Base-by-base conservation (phyloP, 2,888 invertebrate species). In the Papilio protenor region DNA sequence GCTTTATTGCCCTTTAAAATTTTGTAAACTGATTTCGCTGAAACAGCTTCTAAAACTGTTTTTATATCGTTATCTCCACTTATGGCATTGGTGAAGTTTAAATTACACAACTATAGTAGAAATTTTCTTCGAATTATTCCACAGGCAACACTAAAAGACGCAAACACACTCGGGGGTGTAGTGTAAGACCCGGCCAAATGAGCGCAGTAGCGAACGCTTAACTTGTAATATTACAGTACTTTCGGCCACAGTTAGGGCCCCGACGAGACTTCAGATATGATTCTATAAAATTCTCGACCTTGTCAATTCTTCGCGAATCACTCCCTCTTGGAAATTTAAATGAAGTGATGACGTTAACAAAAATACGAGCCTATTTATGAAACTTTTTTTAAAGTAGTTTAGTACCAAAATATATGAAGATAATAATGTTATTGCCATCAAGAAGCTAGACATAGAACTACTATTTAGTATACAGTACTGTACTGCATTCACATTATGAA, bases 131-230 rank as follows among this genome's bases (percentile, higher is more conserved):
- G 69, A 57, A 76, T 78, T 61, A 69, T 73, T 66, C 76, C 75
- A 49, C n/a, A 49, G 76, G 52, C 71, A 72, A 55, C 57, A 73
- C 76, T 78, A 78, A 78, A 78, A 73, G 76, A 72, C 49, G 73
- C 75, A 73, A 77, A 76, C 75, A 66, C 77, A 73, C 78, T 75
- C 78, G 69, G n/a, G 78, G 76, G 72, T 72, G 66, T 59, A 78
- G 73, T 76, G 61, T 23, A 75, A 75, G 78, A 78, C 27, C 72
- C 72, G 52, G n/a, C 27, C 75, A 71, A 78, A 78, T 78, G 78
- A 72, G 72, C 74, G 59, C 71, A 21, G 23, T 16, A 71, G 61
- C 74, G 77, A 40, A 64, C 75, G 71, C 72, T 78, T 75, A 70
- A 78, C 12, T 75, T 78, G 71, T 78, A 75, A 78, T 64, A 78